Evolutionary conservation across 2,113 vertebrate genomes (phyloP).

Genomic region (Neolamprologus hecqui): DNA sequence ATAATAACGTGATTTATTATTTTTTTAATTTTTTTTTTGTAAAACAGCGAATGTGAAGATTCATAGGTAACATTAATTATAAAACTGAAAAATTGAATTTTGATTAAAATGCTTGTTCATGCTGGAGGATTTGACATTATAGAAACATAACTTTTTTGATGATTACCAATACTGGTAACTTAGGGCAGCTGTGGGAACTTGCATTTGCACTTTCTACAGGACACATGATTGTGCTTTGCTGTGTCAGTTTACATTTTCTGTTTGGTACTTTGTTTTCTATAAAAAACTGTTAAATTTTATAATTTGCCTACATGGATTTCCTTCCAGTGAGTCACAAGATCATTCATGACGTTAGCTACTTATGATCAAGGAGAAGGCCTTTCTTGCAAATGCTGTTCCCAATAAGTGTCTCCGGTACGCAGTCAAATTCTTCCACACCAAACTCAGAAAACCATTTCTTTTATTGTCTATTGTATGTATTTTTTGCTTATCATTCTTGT

Average conservation of each 20-base stretch:
- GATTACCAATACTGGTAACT: neutral
- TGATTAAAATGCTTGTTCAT: neutral
- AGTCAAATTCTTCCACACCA: neutral
- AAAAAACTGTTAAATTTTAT: neutral
- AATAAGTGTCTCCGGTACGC: neutral
- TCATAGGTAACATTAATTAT: neutral
- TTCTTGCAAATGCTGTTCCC: neutral
- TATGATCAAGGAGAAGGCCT: neutral
- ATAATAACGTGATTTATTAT: neutral
- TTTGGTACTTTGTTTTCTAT: neutral
- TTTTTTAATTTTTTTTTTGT: accelerated
- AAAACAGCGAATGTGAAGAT: neutral
- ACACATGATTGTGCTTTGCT: neutral
- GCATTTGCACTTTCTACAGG: neutral
- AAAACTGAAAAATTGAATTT: neutral
- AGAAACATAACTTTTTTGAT: neutral
- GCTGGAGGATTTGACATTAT: neutral
- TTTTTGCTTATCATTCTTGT: neutral
- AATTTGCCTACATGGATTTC: neutral
- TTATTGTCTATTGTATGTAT: neutral
- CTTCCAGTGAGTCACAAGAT: neutral
- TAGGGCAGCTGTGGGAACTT: neutral
- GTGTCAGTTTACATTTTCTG: neutral
- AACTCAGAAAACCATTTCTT: neutral
- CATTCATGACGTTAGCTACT: neutral